These are phyloP conservation scores for Eospalax fontanierii DNA, from an alignment of 2,797 vertebrate species.

Conservation along the genomic window DNA sequence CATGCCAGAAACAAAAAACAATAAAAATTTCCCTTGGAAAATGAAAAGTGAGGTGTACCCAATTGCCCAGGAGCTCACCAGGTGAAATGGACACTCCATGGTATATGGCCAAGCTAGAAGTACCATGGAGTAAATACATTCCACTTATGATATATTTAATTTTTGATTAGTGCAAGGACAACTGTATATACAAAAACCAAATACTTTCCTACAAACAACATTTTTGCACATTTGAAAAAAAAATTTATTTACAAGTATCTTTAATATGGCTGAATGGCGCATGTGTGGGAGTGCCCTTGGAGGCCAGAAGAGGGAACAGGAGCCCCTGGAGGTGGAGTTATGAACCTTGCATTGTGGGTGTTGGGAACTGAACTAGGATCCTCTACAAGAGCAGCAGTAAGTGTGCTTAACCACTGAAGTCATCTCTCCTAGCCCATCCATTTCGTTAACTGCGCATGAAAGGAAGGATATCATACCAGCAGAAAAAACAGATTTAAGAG, in stretches of 20 bases:
- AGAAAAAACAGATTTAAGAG: background rate
- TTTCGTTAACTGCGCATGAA: background rate
- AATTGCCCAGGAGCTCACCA: background rate
- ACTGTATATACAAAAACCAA: background rate
- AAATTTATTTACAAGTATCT: background rate
- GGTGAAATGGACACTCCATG: background rate
- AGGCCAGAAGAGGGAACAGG: background rate
- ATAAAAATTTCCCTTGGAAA: background rate
- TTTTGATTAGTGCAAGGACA: background rate
- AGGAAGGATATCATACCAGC: background rate
- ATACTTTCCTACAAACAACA: background rate
- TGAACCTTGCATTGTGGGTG: background rate
- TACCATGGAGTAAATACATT: background rate
- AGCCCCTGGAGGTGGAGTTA: too few species aligned
- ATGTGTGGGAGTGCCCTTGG: too few species aligned
- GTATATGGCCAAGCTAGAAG: background rate
- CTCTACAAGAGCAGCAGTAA: background rate
- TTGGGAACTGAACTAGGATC: background rate
- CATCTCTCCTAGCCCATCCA: background rate
- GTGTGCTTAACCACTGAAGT: background rate
- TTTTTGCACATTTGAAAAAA: background rate
- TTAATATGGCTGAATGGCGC: background rate
- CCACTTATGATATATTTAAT: background rate
- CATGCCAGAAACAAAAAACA: background rate
- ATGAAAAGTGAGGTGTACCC: background rate